Evolutionary conservation across 2,113 vertebrate species (phyloP).

Genomic region (Chloroceryle aenea): DNA sequence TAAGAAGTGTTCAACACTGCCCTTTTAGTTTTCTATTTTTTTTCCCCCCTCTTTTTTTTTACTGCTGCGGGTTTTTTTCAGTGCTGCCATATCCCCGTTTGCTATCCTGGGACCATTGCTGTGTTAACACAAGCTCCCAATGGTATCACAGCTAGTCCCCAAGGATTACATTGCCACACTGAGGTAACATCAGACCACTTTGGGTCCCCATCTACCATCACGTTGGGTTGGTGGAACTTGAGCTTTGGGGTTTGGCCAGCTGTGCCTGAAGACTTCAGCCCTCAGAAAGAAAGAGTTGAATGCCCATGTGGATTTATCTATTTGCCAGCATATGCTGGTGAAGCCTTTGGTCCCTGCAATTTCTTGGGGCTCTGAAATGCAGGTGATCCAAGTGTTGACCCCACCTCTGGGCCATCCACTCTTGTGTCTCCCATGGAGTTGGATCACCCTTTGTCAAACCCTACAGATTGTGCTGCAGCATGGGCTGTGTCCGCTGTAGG

Average conservation of each 20-base stretch:
- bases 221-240: background rate
- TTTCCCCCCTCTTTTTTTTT: background rate
- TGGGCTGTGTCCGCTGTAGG: background rate
- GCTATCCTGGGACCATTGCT: background rate
- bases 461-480: background rate
- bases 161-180: background rate
- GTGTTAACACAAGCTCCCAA: background rate
- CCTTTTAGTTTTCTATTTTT: background rate
- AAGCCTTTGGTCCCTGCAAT: background rate
- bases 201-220: background rate
- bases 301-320: background rate
- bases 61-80: background rate
- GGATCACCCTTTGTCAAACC: background rate
- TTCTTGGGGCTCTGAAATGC: background rate
- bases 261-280: background rate
- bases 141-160: background rate
- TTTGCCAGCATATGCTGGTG: background rate
- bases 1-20: background rate
- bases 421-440: fast-evolving
- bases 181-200: background rate
- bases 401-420: background rate
- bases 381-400: background rate
- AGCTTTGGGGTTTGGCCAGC: background rate
- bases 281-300: background rate
- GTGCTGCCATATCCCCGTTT: background rate